These are phyloP conservation scores for Enteromius trimaculatus DNA, from an alignment of 2,797 vertebrate species.

Conservation along the genomic window DNA sequence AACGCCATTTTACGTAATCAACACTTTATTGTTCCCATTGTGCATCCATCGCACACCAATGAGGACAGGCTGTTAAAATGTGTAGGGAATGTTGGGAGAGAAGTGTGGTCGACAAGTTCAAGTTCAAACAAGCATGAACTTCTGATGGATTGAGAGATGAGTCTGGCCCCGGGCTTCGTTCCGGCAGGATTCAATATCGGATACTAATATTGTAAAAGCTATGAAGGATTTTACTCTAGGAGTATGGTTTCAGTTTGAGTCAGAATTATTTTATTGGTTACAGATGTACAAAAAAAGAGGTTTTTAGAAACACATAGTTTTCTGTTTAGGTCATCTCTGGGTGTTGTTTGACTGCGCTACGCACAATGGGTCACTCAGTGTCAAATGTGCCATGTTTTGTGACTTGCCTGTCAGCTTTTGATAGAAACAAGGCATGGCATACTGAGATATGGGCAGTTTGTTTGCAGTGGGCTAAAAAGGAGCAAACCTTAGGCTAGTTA, in stretches of 20 bases:
- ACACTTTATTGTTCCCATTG: not conserved
- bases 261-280: conserved; percentile 50
- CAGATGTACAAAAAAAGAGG: conserved; percentile 50
- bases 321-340: conserved; percentile 45
- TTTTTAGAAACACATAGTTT: conserved; percentile 44
- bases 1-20: not conserved
- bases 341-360: not conserved
- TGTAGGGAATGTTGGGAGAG: not conserved
- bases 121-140: conserved; percentile 41
- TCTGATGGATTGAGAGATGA: not conserved
- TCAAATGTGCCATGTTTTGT: conserved; percentile 19
- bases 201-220: not conserved
- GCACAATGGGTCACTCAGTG: not conserved
- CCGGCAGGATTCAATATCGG: not conserved
- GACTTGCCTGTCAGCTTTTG: conserved; percentile 32
- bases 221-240: not conserved
- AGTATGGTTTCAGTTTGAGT: conserved; percentile 35
- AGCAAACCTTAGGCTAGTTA: not conserved
- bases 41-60: not conserved
- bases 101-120: conserved; percentile 31
- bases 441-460: not conserved
- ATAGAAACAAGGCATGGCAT: conserved; percentile 6
- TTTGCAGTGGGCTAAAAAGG: conserved; percentile 9
- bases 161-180: conserved; percentile 8
- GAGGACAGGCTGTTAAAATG: not conserved